Base-by-base conservation (phyloP, 2,888 invertebrate species). In the Xestia sexstrigata region DNA sequence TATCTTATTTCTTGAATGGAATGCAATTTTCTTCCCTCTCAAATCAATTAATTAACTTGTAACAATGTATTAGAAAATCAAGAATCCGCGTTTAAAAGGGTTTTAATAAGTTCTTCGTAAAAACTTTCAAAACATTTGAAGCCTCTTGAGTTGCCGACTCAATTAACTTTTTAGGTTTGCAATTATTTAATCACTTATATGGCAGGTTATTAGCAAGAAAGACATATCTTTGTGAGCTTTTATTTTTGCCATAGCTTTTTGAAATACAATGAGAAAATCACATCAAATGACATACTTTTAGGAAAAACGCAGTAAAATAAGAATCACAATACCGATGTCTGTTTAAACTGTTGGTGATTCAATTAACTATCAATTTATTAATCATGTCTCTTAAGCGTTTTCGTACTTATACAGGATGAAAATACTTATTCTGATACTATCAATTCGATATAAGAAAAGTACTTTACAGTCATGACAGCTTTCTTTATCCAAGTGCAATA, bases 111-210 rank as follows among this genome's bases (percentile, higher is more conserved):
- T 73, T 76, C 66, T 49, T 72, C 65, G 55, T 60, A 81, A 86
- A 83, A 81, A 74, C 35, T 69, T 78, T 9, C 15, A 60, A 72
- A 42, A 55, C 63, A 60, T 79, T 79, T 52, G 65, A 73, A 69
- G 55, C 47, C 73, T 68, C 39, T 76, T 74, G 68, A 66, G 76
- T 74, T 74, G 79, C 79, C 79, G 83, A 82, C 71, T 65, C 45
- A 82, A 88, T 81, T 23, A 70, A 63, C n/a, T 80, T 87, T 75
- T 79, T 81, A 74, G 49, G 66, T 74, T 78, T 62, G 52, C n/a
- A 62, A 68, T 78, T 79, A 78, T 82, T 82, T 73, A 63, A 78
- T 75, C 13, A 75, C 42, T 49, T 74, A 60, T 58, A 73, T 63
- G 63, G 68, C 39, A 45, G 9, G 58, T 60, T 71, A 63, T 70